Conservation (phyloP, 53 echinoderm and acorn worm genomes). For the Paracentrotus lividus region DNA sequence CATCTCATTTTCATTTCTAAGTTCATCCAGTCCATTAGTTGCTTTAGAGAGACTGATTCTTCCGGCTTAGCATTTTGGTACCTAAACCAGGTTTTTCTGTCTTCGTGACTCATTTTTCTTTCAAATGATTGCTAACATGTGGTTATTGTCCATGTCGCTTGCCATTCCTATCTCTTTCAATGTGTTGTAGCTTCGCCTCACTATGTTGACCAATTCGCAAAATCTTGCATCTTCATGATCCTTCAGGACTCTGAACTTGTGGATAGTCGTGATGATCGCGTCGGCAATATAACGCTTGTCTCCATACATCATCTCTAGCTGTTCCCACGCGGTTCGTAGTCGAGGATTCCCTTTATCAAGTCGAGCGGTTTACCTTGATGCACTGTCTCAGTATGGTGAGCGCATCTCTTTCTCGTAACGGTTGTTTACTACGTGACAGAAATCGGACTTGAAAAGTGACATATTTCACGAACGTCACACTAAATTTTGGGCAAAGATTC, state of each 20-base stretch:
- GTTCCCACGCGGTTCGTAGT: neutral
- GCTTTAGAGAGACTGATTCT: neutral
- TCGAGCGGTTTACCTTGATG: neutral
- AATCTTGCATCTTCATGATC: neutral
- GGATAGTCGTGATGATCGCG: neutral
- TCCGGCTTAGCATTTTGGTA: neutral
- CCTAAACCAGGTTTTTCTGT: neutral
- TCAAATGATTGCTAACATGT: neutral
- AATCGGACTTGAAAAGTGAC: too few relatives aligned
- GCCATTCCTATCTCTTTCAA: neutral
- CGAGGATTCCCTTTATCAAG: neutral
- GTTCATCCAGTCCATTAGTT: neutral
- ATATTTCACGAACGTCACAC: too few relatives aligned
- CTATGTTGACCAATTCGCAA: neutral
- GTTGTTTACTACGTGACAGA: too few relatives aligned
- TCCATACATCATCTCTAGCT: neutral
- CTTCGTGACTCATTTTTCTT: neutral
- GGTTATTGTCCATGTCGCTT: neutral
- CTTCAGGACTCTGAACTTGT: neutral
- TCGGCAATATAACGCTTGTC: neutral
- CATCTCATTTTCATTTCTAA: neutral
- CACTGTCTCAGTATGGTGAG: too few relatives aligned
- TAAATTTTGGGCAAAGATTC: too few relatives aligned
- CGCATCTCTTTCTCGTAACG: too few relatives aligned
- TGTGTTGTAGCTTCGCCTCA: neutral